Evolutionary conservation across 2,797 vertebrate genomes (phyloP).

Genomic region (Iguana delicatissima): DNA sequence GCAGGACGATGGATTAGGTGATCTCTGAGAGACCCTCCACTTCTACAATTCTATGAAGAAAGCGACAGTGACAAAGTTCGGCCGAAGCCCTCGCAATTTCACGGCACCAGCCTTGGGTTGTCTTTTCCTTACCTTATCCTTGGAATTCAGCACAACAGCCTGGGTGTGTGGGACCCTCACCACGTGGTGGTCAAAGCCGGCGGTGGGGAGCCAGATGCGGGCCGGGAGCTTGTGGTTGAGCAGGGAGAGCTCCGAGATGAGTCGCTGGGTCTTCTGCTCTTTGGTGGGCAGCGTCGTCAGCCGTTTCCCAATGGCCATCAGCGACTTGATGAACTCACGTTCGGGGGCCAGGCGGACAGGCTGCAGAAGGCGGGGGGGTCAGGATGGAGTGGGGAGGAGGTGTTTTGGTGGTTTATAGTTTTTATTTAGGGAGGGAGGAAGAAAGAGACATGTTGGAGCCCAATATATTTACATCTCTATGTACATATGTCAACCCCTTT

Average conservation of each 20-base stretch:
- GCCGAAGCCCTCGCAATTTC: too few species aligned
- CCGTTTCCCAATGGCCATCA: conserved; percentile 95
- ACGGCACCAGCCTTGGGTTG: background rate
- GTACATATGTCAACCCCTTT: fast-evolving
- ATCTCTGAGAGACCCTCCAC: background rate
- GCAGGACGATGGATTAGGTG: too few species aligned
- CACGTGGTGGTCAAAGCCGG: conserved; percentile 92
- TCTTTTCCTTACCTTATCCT: conserved; percentile 88
- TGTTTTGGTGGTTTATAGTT: too few species aligned
- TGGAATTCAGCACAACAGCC: conserved; percentile 96
- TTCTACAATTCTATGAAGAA: background rate
- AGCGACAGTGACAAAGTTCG: background rate
- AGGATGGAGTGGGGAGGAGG: fast-evolving
- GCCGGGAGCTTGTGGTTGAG: conserved; percentile 97
- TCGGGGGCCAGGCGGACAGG: conserved; percentile 92
- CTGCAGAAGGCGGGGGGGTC: conserved; percentile 68
- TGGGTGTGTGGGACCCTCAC: conserved; percentile 93
- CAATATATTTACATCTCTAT: fast-evolving
- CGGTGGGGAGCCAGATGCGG: conserved; percentile 93
- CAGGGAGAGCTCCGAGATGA: conserved; percentile 94
- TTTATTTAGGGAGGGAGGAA: background rate
- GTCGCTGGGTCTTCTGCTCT: conserved; percentile 95
- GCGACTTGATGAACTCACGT: conserved; percentile 95
- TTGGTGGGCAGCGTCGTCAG: conserved; percentile 95
- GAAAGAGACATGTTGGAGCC: background rate